These are phyloP conservation scores for Chunga burmeisteri DNA, from an alignment of 2,113 vertebrate species.

Conservation along the genomic window DNA sequence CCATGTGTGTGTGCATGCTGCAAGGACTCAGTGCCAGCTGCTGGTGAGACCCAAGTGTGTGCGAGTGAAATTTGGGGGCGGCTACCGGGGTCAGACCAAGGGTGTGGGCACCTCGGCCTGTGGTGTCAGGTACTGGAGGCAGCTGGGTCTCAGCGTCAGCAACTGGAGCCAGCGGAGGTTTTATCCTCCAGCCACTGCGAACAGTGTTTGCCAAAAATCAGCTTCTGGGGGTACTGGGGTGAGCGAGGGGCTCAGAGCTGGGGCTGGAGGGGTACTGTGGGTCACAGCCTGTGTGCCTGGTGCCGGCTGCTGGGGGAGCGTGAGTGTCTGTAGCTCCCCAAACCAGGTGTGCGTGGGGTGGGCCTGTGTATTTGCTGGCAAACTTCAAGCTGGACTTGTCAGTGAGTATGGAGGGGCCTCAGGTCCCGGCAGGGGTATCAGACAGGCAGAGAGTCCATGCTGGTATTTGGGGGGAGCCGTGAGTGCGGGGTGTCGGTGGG, in stretches of 20 bases:
- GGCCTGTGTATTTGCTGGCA: neutral
- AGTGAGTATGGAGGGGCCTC: no score
- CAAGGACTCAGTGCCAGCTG: neutral
- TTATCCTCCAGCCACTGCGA: neutral
- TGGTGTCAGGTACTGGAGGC: neutral
- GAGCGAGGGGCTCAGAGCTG: neutral
- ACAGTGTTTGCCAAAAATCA: neutral
- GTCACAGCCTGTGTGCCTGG: neutral
- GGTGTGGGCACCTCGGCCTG: neutral
- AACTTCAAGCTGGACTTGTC: neutral
- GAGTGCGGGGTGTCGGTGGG: neutral
- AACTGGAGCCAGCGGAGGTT: neutral
- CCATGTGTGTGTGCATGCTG: neutral
- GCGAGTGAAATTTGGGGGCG: neutral
- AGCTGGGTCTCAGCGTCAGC: no score
- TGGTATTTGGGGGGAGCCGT: neutral
- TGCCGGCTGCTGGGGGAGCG: neutral
- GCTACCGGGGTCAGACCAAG: neutral
- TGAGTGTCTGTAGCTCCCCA: neutral
- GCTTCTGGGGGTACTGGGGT: neutral
- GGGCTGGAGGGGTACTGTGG: rapidly evolving
- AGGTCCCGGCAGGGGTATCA: rapidly evolving
- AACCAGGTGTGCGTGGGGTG: rapidly evolving
- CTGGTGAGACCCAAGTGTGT: neutral
- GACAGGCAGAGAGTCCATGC: neutral